Evolutionary conservation across 2,113 vertebrate genomes (phyloP).

Genomic region (Sinocyclocheilus grahami): DNA sequence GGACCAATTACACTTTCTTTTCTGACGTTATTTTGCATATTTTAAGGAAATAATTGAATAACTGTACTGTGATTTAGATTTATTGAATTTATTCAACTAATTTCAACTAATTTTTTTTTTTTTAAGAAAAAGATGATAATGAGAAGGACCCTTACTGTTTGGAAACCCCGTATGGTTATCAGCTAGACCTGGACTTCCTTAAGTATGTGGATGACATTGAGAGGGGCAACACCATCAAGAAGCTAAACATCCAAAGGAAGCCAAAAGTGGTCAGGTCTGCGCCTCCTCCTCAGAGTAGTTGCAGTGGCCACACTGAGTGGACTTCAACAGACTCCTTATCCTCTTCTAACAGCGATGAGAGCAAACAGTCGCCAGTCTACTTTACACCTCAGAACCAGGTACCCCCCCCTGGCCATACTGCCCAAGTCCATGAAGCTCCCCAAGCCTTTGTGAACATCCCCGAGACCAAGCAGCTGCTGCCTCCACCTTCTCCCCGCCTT

Average conservation of each 20-base stretch:
- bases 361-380: constrained; percentile 80
- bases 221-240: constrained; percentile 93
- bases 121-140: constrained; percentile 81
- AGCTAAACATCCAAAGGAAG: constrained; percentile 88
- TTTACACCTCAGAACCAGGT: constrained; percentile 72
- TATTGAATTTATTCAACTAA: neutral
- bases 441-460: constrained; percentile 73
- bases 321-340: constrained; percentile 92
- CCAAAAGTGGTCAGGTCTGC: constrained; percentile 74
- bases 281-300: constrained; percentile 65
- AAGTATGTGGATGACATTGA: constrained; percentile 99
- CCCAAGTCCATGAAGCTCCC: constrained; percentile 71
- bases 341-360: constrained; percentile 91
- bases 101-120: neutral
- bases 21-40: neutral
- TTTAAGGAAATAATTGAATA: neutral
- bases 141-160: constrained; percentile 89
- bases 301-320: constrained; percentile 80
- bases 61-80: neutral
- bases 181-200: constrained; percentile 96
- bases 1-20: neutral
- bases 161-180: constrained; percentile 97
- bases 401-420: constrained; percentile 50
- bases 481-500: constrained; percentile 86
- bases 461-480: constrained; percentile 81